Evolutionary conservation across 2,888 invertebrate genomes (phyloP), one percentile per base, ranked within the genome.

Genomic region (Scrobipalpa costella): DNA sequence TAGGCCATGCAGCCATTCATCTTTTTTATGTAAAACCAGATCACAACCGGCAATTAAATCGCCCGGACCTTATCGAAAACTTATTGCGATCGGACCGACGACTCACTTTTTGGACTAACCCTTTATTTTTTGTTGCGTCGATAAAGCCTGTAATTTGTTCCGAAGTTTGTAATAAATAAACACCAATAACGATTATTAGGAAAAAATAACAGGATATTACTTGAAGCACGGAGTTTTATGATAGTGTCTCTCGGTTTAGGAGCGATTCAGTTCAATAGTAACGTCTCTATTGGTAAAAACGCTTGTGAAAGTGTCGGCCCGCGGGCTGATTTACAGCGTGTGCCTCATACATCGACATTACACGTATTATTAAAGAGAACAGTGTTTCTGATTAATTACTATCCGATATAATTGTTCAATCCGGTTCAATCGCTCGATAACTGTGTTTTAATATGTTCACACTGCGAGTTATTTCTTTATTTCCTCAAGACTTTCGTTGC

Each of bases 41-140:
- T 90, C 90, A 90, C 86, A 91, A 82, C 91, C 91, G 79, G 88
- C 90, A 91, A 91, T 91, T 91, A 91, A 91, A 91, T 88, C 86
- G 88, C 81, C 87, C 89, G 89, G 84, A 88, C 89, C 73, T 88
- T 90, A 90, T 91, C 90, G 90, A 89, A 89, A 90, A 91, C 88
- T 88, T 91, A 91, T 91, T 91, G 90, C 90, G 86, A 90, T 88
- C 90, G 85, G 80, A 73, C 84, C 84, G 83, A 90, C 90, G 89
- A 89, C 90, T 91, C 86, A 90, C 87, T 90, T 91, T 91, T 91
- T 90, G 85, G 88, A 80, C 84, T 86, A 89, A 90, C 89, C 91
- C 91, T 88, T 90, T 87, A 83, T 86, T 89, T 89, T 90, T 90
- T 90, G 84, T 84, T 77, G 75, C 77, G 75, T 81, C 87, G 87